Conservation (phyloP, 2,113 vertebrate species). For the Daboia siamensis region DNA sequence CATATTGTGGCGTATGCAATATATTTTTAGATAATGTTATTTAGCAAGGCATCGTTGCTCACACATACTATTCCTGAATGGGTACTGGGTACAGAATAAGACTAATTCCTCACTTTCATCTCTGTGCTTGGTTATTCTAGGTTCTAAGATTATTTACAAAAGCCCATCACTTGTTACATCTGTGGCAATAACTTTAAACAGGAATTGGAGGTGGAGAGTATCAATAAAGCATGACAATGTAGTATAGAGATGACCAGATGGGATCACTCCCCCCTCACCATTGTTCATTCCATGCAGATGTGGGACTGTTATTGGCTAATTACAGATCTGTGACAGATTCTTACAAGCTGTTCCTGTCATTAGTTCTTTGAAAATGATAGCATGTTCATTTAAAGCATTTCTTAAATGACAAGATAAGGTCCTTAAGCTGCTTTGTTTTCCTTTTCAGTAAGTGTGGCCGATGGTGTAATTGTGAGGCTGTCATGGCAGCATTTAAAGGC, state of each 20-base stretch:
- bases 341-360: accelerated
- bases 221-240: not conserved
- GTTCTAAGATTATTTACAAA: not conserved
- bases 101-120: not conserved
- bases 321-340: not conserved
- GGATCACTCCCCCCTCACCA: not conserved
- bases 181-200: not conserved
- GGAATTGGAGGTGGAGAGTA: not conserved
- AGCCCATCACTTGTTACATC: not conserved
- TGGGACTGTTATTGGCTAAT: not conserved
- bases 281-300: not conserved
- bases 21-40: no score
- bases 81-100: not conserved
- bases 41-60: not conserved
- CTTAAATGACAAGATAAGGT: not conserved
- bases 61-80: not conserved
- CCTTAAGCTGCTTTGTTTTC: slow-evolving; percentile 49
- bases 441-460: slow-evolving; percentile 83
- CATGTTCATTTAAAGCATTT: not conserved
- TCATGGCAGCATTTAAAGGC: slow-evolving; percentile 93
- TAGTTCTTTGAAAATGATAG: not conserved
- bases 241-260: not conserved
- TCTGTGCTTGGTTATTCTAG: not conserved
- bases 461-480: slow-evolving; percentile 73
- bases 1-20: no score